Conservation (phyloP, 2,888 invertebrate genomes). For the Kuschelorhynchus macadamiae region DNA sequence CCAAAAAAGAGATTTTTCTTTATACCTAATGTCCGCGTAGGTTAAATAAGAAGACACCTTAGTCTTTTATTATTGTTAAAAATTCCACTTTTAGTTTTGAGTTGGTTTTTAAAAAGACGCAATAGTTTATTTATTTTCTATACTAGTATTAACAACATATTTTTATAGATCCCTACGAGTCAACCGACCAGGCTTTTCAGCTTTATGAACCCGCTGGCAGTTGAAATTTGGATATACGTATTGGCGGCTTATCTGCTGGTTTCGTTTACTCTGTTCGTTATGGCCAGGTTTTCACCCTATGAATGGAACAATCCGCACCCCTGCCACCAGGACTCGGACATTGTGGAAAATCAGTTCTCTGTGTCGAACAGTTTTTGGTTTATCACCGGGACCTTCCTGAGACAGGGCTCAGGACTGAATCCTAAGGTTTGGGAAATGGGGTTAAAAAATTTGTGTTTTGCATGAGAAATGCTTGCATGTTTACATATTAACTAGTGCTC, state of each 20-base stretch:
- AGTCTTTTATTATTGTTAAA: too few relatives aligned
- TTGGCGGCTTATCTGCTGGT: conserved; percentile 94
- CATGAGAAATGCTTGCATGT: neutral
- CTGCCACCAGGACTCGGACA: conserved; percentile 85
- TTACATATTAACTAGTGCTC: too few relatives aligned
- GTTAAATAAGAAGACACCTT: too few relatives aligned
- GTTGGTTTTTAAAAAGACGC: too few relatives aligned
- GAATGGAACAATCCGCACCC: conserved; percentile 92
- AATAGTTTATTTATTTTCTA: too few relatives aligned
- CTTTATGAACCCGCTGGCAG: conserved; percentile 95
- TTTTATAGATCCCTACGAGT: conserved; percentile 85
- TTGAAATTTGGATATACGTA: conserved; percentile 97
- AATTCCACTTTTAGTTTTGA: too few relatives aligned
- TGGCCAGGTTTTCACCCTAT: conserved; percentile 97
- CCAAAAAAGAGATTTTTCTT: too few relatives aligned
- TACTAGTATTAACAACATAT: too few relatives aligned
- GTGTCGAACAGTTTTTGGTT: conserved; percentile 95
- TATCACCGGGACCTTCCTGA: conserved; percentile 89
- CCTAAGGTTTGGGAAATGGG: conserved; percentile 78
- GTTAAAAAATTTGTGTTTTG: neutral
- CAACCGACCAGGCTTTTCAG: conserved; percentile 92
- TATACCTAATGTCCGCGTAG: too few relatives aligned
- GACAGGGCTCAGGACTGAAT: conserved; percentile 87
- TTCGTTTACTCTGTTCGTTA: conserved; percentile 93
- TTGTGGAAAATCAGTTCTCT: conserved; percentile 96